Percentiles rank a stretch among this genome's conserved stretches.
phyloP scores from a whole-genome alignment of 2,797 vertebrate species.

The Setipinna tenuifilis region DNA sequence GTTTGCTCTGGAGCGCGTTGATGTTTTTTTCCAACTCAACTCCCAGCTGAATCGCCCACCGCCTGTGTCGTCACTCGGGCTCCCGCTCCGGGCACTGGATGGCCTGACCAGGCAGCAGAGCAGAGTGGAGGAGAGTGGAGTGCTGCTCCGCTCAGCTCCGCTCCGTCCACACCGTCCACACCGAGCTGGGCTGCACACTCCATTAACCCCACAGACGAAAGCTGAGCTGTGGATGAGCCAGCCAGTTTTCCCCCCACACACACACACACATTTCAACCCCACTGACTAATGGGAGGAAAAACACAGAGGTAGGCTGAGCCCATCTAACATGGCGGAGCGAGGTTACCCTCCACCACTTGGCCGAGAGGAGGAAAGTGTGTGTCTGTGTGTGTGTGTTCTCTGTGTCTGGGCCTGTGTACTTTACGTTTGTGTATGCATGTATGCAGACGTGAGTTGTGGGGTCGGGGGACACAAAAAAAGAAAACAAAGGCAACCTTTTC shows the following conservation, averaged over 20 bases:
- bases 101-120: too few relatives aligned
- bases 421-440: too few relatives aligned
- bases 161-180: background rate
- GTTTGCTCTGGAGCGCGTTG: background rate
- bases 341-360: background rate
- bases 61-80: background rate
- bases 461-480: conserved; percentile 4
- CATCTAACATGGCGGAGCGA: background rate
- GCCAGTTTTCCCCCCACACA: background rate
- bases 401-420: background rate
- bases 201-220: conserved; percentile 13
- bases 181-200: background rate
- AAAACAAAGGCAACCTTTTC: conserved; percentile 35
- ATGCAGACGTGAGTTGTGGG: too few relatives aligned
- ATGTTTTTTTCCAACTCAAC: background rate
- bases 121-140: background rate
- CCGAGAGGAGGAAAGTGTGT: background rate
- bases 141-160: background rate
- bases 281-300: background rate
- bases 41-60: background rate
- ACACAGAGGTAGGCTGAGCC: background rate
- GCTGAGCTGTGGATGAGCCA: conserved; percentile 7
- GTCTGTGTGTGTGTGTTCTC: background rate
- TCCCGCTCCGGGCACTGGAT: too few relatives aligned
- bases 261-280: conserved; percentile 1